Conservation (phyloP, 2,113 vertebrate genomes). For the Synchiropus splendidus region DNA sequence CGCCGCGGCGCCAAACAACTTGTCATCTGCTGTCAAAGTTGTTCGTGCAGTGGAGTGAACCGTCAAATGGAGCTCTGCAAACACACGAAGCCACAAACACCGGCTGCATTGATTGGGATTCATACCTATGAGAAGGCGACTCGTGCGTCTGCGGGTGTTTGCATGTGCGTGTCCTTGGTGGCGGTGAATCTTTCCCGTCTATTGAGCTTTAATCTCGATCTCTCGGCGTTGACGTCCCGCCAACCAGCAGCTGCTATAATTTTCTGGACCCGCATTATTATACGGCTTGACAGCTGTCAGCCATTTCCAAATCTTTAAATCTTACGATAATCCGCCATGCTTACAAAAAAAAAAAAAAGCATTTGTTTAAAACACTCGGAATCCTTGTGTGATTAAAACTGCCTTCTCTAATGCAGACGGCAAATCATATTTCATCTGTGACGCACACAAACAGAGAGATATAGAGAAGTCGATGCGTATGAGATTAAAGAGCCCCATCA, state of each 20-base stretch:
- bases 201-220: slow-evolving; percentile 61
- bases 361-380: slow-evolving; percentile 62
- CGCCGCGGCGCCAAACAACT: too few relatives aligned
- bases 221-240: slow-evolving; percentile 55
- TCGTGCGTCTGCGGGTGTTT: not conserved
- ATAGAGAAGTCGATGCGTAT: slow-evolving; percentile 45
- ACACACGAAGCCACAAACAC: too few relatives aligned
- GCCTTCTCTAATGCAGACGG: slow-evolving; percentile 35
- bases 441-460: slow-evolving; percentile 12
- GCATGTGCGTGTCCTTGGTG: slow-evolving; percentile 9
- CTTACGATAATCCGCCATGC: slow-evolving; percentile 63
- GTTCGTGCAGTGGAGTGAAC: too few relatives aligned
- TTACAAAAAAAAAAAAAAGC: slow-evolving; percentile 49
- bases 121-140: too few relatives aligned
- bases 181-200: slow-evolving; percentile 35
- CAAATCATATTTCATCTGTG: slow-evolving; percentile 51
- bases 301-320: slow-evolving; percentile 67
- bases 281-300: slow-evolving; percentile 63
- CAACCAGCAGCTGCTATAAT: slow-evolving; percentile 50
- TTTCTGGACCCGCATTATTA: slow-evolving; percentile 58
- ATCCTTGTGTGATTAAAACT: slow-evolving; percentile 66
- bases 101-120: too few relatives aligned
- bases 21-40: too few relatives aligned
- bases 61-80: too few relatives aligned
- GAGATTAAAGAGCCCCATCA: slow-evolving; percentile 49